Percentiles rank a stretch among this genome's conserved stretches.
Evolutionary conservation across 2,797 vertebrate species (phyloP).

Genomic region (Rachycentron canadum): DNA sequence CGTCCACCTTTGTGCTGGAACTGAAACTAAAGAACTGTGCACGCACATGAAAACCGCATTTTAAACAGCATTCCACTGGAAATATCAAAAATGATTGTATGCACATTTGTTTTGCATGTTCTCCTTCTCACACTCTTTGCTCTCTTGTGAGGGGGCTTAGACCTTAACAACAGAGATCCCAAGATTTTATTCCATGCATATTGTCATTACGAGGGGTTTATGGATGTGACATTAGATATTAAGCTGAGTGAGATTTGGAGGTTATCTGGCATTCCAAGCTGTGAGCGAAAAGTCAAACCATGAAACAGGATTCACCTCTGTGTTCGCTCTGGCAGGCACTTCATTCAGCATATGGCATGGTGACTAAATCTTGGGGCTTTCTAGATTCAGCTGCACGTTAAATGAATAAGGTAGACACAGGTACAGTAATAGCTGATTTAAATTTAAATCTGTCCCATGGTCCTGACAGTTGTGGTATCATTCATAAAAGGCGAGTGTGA

Average conservation of each 20-base stretch:
- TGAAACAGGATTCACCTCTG: conserved; percentile 65
- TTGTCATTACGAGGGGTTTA: conserved; percentile 60
- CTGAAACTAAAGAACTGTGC: not conserved
- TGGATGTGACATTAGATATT: conserved; percentile 72
- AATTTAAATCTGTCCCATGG: conserved; percentile 62
- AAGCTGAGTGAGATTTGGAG: conserved; percentile 62
- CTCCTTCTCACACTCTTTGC: conserved; percentile 26
- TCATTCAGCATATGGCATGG: conserved; percentile 45
- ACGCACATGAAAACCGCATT: not conserved
- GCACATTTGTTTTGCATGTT: conserved; percentile 2
- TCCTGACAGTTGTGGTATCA: conserved; percentile 56
- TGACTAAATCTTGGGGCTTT: conserved; percentile 65
- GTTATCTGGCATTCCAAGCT: conserved; percentile 71
- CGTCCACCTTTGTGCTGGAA: not conserved
- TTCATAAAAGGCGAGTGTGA: conserved; percentile 64
- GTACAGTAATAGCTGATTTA: conserved; percentile 57
- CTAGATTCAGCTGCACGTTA: conserved; percentile 46
- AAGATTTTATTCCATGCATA: conserved; percentile 60
- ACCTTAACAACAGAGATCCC: conserved; percentile 42
- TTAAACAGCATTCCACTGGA: not conserved
- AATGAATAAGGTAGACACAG: conserved; percentile 53
- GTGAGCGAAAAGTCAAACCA: conserved; percentile 68
- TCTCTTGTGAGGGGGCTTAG: conserved; percentile 18
- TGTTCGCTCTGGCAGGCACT: conserved; percentile 37
- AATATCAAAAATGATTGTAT: conserved; percentile 20